Evolutionary conservation across 2,797 vertebrate genomes (phyloP).

Genomic region (Parauchenoglanis punctatus): DNA sequence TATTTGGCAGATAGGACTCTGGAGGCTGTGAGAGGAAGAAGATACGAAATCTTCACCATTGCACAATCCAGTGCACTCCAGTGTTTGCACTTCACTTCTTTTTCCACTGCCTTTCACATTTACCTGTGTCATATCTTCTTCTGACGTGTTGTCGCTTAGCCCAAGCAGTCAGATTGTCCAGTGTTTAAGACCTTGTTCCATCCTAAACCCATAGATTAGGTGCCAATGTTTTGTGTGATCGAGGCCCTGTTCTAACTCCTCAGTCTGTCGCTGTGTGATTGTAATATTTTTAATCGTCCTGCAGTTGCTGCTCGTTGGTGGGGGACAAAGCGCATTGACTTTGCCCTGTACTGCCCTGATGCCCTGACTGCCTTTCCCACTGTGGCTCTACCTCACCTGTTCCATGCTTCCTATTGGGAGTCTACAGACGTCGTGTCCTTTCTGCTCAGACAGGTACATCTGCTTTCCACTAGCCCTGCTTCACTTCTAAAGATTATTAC

Average conservation of each 20-base stretch:
- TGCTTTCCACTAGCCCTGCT: background rate
- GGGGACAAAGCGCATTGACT: conserved; percentile 92
- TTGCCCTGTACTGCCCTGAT: conserved; percentile 89
- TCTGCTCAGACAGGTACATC: conserved; percentile 89
- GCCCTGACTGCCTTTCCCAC: conserved; percentile 92
- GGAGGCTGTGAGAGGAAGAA: conserved; percentile 23
- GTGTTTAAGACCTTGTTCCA: background rate
- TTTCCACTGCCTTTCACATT: conserved; percentile 38
- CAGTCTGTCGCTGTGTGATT: background rate
- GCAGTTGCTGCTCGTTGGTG: conserved; percentile 90
- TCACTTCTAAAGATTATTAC: background rate
- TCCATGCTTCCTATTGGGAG: conserved; percentile 98
- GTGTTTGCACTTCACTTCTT: conserved; percentile 29
- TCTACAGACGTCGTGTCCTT: conserved; percentile 94
- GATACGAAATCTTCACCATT: conserved; percentile 9
- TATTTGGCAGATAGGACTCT: conserved; percentile 8
- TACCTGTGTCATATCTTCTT: conserved; percentile 42
- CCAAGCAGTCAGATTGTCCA: conserved; percentile 17
- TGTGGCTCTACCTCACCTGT: conserved; percentile 91
- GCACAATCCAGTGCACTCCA: conserved; percentile 27
- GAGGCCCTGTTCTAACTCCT: background rate
- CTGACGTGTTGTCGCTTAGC: conserved; percentile 24
- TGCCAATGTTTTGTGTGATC: background rate
- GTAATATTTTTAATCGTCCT: conserved; percentile 6
- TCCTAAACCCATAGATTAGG: background rate